phyloP scores from a whole-genome alignment of 2,797 vertebrate species.

The Tolypeutes matacus region DNA sequence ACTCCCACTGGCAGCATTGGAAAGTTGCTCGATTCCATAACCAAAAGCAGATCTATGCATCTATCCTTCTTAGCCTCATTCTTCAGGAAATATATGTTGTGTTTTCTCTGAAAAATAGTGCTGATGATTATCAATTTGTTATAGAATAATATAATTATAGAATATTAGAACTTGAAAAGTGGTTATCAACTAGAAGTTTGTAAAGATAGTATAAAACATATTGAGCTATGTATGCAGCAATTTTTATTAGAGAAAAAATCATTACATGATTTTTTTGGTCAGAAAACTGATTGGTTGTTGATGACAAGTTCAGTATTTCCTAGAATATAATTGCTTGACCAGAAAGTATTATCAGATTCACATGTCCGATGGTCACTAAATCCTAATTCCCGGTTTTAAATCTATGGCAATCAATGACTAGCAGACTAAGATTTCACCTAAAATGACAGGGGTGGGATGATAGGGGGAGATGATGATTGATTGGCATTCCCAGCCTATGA shows the following conservation, averaged over 20 bases:
- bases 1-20: not conserved
- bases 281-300: not conserved
- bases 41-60: not conserved
- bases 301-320: not conserved
- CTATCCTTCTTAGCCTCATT: not conserved
- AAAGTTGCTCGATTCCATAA: not conserved
- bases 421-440: not conserved
- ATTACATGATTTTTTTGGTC: not conserved
- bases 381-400: conserved; percentile 30
- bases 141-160: not conserved
- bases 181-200: not conserved
- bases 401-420: not conserved
- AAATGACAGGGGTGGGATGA: not conserved
- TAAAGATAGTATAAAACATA: not conserved
- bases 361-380: not conserved
- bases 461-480: not conserved
- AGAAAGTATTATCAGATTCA: not conserved
- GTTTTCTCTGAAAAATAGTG: not conserved
- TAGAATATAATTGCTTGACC: not conserved
- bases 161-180: not conserved
- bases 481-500: not conserved
- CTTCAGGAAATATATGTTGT: not conserved
- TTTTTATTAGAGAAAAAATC: not conserved
- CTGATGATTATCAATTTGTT: not conserved
- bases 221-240: not conserved